Percentiles rank a stretch among this genome's conserved stretches.
These are phyloP conservation scores for Gobius niger DNA, from an alignment of 2,113 vertebrate species.

Conservation along the genomic window DNA sequence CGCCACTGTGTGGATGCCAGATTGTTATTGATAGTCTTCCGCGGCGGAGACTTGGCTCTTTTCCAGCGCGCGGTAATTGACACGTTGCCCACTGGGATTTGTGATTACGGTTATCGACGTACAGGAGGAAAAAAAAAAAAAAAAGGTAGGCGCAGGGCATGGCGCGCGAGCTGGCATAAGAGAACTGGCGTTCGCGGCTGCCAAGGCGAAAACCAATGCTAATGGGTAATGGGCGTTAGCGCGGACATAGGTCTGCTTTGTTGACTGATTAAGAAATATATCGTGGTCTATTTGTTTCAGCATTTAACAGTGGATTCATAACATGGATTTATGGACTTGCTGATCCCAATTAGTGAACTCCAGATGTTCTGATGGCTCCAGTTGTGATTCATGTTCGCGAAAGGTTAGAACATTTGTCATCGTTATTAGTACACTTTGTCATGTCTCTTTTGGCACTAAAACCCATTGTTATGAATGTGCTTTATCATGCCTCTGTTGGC, in stretches of 20 bases:
- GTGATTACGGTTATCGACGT: conserved; percentile 66
- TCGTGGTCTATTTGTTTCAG: neutral
- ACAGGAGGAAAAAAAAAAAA: neutral
- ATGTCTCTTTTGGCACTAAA: neutral
- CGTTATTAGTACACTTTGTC: neutral
- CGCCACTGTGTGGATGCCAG: conserved; percentile 25
- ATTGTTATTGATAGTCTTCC: conserved; percentile 49
- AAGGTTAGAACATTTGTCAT: neutral
- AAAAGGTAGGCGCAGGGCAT: conserved; percentile 16
- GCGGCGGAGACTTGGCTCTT: conserved; percentile 29
- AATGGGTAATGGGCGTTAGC: conserved; percentile 5
- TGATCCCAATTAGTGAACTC: neutral
- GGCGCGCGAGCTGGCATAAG: conserved; percentile 23
- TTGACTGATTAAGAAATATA: neutral
- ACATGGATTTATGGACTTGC: neutral
- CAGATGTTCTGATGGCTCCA: neutral
- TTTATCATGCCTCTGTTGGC: neutral
- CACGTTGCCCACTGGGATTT: conserved; percentile 45
- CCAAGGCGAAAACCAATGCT: conserved; percentile 25
- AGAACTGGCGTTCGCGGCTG: conserved; percentile 32
- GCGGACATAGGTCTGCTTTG: neutral
- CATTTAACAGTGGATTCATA: neutral
- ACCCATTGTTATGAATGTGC: neutral
- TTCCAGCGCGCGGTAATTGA: conserved; percentile 51
- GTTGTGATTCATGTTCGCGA: neutral